Evolutionary conservation across 2,797 vertebrate species (phyloP).

Genomic region (Ciconia nigra): DNA sequence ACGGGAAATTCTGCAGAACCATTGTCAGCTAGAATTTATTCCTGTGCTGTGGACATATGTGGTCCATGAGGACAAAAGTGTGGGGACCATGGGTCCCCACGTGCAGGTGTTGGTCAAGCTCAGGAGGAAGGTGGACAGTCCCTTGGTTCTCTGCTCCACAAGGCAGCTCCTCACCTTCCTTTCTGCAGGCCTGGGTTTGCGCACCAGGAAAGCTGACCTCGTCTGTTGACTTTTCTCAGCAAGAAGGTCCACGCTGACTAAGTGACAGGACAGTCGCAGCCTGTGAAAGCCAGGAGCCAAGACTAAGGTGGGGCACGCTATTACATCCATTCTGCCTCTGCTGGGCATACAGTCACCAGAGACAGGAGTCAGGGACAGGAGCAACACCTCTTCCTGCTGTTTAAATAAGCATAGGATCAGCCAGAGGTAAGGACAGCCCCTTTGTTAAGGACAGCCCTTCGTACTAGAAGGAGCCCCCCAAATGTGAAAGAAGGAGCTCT

Average conservation of each 20-base stretch:
- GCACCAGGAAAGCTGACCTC: background rate
- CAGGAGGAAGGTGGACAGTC: background rate
- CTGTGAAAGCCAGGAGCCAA: background rate
- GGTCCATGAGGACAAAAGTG: background rate
- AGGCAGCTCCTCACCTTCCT: background rate
- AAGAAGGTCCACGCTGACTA: background rate
- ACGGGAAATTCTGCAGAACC: background rate
- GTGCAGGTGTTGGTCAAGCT: background rate
- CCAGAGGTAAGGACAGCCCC: background rate
- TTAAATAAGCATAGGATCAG: too few species aligned
- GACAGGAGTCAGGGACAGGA: background rate
- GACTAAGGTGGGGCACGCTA: background rate
- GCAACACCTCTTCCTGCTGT: background rate
- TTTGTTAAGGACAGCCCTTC: background rate
- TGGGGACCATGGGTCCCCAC: background rate
- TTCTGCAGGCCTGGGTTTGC: background rate
- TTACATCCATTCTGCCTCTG: background rate
- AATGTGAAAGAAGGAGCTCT: background rate
- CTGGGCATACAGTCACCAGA: background rate
- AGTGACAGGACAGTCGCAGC: background rate
- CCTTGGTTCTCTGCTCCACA: background rate
- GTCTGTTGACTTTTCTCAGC: background rate
- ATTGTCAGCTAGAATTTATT: conserved; percentile 24
- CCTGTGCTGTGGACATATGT: background rate
- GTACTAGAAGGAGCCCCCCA: background rate